Conservation (phyloP, 2,797 vertebrate genomes). For the Apogon talboti region DNA sequence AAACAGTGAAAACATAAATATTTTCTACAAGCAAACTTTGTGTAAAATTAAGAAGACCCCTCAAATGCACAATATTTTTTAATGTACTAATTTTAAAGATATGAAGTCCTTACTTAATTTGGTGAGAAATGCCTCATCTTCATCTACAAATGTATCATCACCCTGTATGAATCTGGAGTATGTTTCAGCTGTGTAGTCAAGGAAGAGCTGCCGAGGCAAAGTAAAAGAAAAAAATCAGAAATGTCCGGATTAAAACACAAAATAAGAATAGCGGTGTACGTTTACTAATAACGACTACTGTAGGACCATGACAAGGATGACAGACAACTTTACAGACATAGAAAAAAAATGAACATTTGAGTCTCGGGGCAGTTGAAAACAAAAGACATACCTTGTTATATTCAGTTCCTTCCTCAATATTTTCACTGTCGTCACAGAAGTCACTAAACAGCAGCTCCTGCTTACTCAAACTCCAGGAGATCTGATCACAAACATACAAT, state of each 20-base stretch:
- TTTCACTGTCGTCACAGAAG: constrained; percentile 82
- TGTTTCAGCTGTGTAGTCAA: constrained; percentile 88
- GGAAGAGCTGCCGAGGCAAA: constrained; percentile 83
- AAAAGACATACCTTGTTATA: constrained; percentile 88
- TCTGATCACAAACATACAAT: constrained; percentile 61
- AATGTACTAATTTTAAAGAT: neutral
- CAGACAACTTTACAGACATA: no score
- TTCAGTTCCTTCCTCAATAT: constrained; percentile 88
- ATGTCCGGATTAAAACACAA: neutral
- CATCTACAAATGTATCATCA: constrained; percentile 89
- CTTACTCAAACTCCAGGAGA: constrained; percentile 76
- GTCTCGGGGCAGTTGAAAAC: neutral
- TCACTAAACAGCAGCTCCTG: constrained; percentile 88
- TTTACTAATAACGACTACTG: no score
- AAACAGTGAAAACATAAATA: no score
- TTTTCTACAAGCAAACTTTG: no score
- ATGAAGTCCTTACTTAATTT: constrained; percentile 87
- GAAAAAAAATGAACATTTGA: neutral
- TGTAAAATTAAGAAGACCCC: neutral
- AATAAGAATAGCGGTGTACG: neutral
- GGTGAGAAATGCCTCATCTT: constrained; percentile 83
- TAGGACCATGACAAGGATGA: no score
- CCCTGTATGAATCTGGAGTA: constrained; percentile 94
- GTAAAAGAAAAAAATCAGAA: neutral
- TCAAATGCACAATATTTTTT: neutral